Base-by-base conservation (phyloP, 2,888 invertebrate species). In the Polydrusus cervinus region DNA sequence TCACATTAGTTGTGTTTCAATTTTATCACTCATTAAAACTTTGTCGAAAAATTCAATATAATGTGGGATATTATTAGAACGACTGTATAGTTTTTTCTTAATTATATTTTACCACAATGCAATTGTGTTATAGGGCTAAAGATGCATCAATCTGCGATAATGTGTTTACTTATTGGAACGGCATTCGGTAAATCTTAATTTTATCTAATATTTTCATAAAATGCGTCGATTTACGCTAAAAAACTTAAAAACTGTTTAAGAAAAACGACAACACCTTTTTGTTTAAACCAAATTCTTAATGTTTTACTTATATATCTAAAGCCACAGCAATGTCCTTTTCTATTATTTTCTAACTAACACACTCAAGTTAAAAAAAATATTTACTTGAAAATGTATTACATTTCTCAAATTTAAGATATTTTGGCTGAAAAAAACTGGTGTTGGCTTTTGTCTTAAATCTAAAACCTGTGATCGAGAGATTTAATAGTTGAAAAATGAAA, bases 221-320 rank as follows among this genome's bases (percentile, higher is more conserved):
- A 66, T 57, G 61, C 66, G 72, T 49, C 65, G 38, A 34, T 60
- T 66, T 64, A 71, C 45, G 53, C 64, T 43, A 43, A 73, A 67
- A 47, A 78, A 77, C 71, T 65, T 53, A 78, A 61, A 79, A 78
- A 74, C 67, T 73, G 77, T 80, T 81, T 73, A 81, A 81, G 78
- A 78, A 66, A 70, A 66, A 69, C 65, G 25, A 38, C 34, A 25
- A 57, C 40, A 60, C 64, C 43, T 14, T 45, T n/a, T 30, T 64
- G 8, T n/a, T 45, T 16, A 25, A 25, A 38, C 16, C 11, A 60
- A 60, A 18, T 38, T 40, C 30, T 34, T 34, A 34, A 9, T 14
- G 34, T 34, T 34, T 34, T 34, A 34, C 14, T 34, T 6, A 34
- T 34, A 55, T n/a, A n/a, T 25, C n/a, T 55, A n/a, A 9, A 34